These are phyloP conservation scores for Rhineura floridana DNA, from an alignment of 2,113 vertebrate genomes.

Conservation along the genomic window DNA sequence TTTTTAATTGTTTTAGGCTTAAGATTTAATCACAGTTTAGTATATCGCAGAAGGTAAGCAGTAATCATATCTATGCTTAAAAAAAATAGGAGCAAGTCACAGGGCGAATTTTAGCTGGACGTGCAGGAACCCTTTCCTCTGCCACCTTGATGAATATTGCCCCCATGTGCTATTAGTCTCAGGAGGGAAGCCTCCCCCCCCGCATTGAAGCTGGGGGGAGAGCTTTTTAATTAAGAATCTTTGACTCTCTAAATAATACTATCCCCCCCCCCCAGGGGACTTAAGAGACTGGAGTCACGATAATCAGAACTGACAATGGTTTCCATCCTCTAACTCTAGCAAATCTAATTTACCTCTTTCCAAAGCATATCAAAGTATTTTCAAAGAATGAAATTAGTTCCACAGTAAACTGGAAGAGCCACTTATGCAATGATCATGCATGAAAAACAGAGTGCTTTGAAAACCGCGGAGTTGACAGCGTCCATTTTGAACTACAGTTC, in stretches of 20 bases:
- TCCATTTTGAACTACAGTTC: too few species aligned
- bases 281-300: neutral
- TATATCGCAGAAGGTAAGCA: too few species aligned
- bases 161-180: too few species aligned
- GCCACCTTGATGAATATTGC: too few species aligned
- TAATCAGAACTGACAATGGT: neutral
- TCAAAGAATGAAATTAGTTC: neutral
- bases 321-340: neutral
- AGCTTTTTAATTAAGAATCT: neutral
- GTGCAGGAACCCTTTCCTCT: too few species aligned
- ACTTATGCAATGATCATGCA: neutral
- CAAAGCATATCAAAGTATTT: neutral
- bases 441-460: neutral
- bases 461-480: neutral
- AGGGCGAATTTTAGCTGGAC: too few species aligned
- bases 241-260: neutral
- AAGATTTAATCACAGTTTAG: neutral
- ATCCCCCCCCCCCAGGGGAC: neutral
- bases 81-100: too few species aligned
- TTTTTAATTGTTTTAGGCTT: neutral
- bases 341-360: slow-evolving; percentile 24
- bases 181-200: too few species aligned
- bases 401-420: neutral
- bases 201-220: neutral
- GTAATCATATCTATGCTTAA: too few species aligned